Evolutionary conservation across 92 coral and sea anemone species (phyloP).

Genomic region (Parazoanthus swiftii): DNA sequence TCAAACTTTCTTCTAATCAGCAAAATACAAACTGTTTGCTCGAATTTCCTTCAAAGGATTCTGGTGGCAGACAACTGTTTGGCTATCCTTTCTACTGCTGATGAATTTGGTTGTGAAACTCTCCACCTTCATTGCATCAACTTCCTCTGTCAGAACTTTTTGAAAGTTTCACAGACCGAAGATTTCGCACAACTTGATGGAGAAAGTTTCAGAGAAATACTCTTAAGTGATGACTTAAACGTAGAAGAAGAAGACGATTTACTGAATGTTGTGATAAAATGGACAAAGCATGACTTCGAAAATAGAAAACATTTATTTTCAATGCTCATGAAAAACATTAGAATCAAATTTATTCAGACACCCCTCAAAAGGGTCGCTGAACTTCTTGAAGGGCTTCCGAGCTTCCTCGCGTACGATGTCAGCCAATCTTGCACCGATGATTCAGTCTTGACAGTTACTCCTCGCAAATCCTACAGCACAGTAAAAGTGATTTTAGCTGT

Average conservation of each 20-base stretch:
- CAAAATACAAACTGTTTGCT: conserved; percentile 67
- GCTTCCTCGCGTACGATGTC: background rate
- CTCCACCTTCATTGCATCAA: conserved; percentile 58
- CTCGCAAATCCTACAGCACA: conserved; percentile 77
- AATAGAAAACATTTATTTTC: conserved; percentile 40
- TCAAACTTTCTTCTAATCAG: conserved; percentile 74
- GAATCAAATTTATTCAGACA: conserved; percentile 58
- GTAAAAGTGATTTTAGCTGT: conserved; percentile 68
- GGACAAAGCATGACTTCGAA: conserved; percentile 63
- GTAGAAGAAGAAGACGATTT: conserved; percentile 72
- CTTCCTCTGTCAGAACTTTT: conserved; percentile 57
- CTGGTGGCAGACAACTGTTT: conserved; percentile 74
- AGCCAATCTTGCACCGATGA: background rate
- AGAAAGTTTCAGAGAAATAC: conserved; percentile 52
- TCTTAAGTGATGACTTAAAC: conserved; percentile 77
- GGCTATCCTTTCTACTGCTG: conserved; percentile 75
- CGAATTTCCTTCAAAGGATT: conserved; percentile 62
- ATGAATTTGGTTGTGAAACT: conserved; percentile 62
- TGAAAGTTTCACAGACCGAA: conserved; percentile 60
- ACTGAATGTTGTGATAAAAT: conserved; percentile 60
- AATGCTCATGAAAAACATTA: conserved; percentile 58
- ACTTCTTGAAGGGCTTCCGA: background rate
- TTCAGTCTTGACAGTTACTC: background rate
- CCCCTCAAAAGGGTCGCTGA: conserved; percentile 36
- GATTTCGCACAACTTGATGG: conserved; percentile 56